These are phyloP conservation scores for Sigmodon hispidus DNA, from an alignment of 2,113 vertebrate species.

Conservation along the genomic window DNA sequence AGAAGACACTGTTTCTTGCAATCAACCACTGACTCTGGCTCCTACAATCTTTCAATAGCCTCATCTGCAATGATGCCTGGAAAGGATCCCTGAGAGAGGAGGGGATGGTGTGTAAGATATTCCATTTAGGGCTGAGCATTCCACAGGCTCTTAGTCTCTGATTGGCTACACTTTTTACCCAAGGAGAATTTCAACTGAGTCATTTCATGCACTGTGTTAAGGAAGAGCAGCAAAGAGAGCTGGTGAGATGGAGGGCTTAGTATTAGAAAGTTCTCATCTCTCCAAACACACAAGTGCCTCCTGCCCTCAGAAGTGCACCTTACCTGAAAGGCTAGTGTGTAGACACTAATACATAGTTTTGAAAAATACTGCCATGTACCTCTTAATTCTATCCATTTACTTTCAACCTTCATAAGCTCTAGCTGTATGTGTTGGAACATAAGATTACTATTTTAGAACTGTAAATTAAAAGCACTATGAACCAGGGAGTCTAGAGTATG, in stretches of 20 bases:
- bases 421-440: neutral
- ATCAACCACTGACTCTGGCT: too few relatives aligned
- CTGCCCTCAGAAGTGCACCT: neutral
- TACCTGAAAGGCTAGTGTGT: neutral
- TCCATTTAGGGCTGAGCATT: neutral
- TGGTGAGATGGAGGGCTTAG: neutral
- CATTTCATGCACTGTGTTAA: neutral
- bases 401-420: neutral
- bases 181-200: neutral
- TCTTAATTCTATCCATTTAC: neutral
- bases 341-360: neutral
- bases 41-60: neutral
- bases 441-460: neutral
- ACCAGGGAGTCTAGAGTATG: neutral
- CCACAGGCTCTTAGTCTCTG: neutral
- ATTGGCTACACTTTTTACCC: neutral
- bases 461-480: slow-evolving; percentile 34
- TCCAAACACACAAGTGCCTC: neutral
- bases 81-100: neutral
- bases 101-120: neutral
- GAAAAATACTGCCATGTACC: neutral
- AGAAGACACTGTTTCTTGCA: neutral
- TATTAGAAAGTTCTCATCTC: neutral
- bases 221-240: neutral
- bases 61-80: neutral